Percentiles rank a stretch among this genome's conserved stretches.
These are phyloP conservation scores for Plestiodon gilberti DNA, from an alignment of 2,113 vertebrate species.

Conservation along the genomic window DNA sequence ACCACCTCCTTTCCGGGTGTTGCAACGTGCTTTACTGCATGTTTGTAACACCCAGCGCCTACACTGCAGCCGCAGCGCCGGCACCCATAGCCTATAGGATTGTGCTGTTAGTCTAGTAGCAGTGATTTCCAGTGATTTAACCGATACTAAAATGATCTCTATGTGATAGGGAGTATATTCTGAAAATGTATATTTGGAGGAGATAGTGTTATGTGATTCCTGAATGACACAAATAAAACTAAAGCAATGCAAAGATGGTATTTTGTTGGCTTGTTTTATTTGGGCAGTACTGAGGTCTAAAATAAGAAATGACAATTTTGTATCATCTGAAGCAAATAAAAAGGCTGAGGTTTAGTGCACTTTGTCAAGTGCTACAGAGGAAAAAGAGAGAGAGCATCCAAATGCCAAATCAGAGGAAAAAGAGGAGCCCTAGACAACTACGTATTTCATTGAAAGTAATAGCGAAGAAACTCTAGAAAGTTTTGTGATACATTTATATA, in stretches of 20 bases:
- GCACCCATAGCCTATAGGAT: too few species aligned
- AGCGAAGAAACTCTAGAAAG: too few species aligned
- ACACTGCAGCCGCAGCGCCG: too few species aligned
- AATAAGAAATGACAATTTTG: neutral
- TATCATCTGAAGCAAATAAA: neutral
- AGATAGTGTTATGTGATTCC: neutral
- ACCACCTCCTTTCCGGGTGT: too few species aligned
- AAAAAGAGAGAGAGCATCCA: neutral
- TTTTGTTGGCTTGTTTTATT: neutral
- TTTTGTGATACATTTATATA: too few species aligned
- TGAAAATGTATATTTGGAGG: neutral
- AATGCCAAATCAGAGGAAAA: neutral
- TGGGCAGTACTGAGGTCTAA: neutral
- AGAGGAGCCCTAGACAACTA: neutral
- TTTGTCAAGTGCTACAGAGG: neutral
- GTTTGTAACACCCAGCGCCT: too few species aligned
- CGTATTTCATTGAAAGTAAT: neutral
- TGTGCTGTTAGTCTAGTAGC: too few species aligned
- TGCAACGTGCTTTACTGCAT: too few species aligned
- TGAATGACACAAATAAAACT: constrained; percentile 3
- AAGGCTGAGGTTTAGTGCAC: neutral
- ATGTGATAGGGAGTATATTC: neutral
- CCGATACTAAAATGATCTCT: neutral
- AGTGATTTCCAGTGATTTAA: neutral
- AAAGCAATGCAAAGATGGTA: neutral